These are phyloP conservation scores for Anhinga anhinga DNA, from an alignment of 2,113 vertebrate genomes.

Conservation along the genomic window DNA sequence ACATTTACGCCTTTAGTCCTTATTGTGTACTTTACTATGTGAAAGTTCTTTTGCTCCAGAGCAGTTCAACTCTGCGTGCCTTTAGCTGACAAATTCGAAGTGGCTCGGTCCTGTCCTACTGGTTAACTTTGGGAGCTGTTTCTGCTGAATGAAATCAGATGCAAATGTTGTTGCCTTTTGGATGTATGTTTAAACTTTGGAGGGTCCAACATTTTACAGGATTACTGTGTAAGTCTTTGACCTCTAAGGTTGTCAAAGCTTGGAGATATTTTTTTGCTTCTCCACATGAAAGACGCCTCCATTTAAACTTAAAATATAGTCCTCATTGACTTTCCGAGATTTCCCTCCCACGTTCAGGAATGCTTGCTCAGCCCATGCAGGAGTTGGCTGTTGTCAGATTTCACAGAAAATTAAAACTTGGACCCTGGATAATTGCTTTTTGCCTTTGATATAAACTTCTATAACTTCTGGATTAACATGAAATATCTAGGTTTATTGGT, in stretches of 20 bases:
- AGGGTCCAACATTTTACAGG: background rate
- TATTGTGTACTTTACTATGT: background rate
- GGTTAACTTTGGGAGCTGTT: background rate
- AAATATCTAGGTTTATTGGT: background rate
- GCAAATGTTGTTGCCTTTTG: background rate
- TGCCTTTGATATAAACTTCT: background rate
- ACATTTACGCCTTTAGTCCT: background rate
- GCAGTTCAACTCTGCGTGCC: background rate
- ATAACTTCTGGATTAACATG: background rate
- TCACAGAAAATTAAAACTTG: background rate
- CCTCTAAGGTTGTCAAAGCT: background rate
- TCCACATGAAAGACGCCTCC: background rate
- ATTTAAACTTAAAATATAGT: background rate
- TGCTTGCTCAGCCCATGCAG: background rate
- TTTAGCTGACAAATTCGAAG: background rate
- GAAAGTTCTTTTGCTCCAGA: background rate
- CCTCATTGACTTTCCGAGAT: background rate
- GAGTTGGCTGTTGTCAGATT: background rate
- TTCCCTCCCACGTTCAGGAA: background rate
- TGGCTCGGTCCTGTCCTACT: background rate
- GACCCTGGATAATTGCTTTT: background rate
- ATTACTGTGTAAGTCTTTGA: background rate
- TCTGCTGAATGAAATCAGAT: background rate
- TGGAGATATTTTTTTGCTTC: background rate
- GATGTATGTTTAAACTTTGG: background rate